These are phyloP conservation scores for Microctenopoma lineatum DNA, from an alignment of 2,797 vertebrate species.

Conservation along the genomic window DNA sequence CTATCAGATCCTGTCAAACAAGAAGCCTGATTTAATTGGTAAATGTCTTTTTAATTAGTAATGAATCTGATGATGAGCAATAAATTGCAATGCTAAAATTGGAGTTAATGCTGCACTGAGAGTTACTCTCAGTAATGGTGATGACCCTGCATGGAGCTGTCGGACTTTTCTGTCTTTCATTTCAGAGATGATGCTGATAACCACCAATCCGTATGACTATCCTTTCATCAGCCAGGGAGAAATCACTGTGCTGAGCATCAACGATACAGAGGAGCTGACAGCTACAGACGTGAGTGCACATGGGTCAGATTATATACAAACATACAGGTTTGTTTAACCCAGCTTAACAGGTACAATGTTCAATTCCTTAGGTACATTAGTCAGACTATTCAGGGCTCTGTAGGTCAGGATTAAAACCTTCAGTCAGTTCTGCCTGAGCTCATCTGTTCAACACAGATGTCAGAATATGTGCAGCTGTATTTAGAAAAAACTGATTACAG, in stretches of 20 bases:
- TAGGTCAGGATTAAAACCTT: too few species aligned
- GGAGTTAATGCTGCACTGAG: neutral
- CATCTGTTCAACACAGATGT: too few species aligned
- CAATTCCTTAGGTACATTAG: too few species aligned
- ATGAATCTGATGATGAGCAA: neutral
- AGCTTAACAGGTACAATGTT: too few species aligned
- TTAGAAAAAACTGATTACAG: too few species aligned
- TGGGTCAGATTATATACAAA: neutral
- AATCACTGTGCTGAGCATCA: slow-evolving; percentile 85
- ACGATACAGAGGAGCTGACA: slow-evolving; percentile 86
- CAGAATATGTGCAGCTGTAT: too few species aligned
- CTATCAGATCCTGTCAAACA: slow-evolving; percentile 87
- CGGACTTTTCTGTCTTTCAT: neutral
- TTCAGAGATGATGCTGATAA: slow-evolving; percentile 88
- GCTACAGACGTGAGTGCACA: slow-evolving; percentile 86
- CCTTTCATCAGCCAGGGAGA: slow-evolving; percentile 88
- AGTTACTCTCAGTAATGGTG: neutral
- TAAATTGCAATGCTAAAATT: neutral
- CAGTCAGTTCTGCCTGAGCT: too few species aligned
- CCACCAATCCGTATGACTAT: slow-evolving; percentile 87
- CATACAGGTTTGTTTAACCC: neutral
- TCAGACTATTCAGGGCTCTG: too few species aligned
- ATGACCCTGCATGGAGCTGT: neutral
- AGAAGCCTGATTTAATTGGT: slow-evolving; percentile 88
- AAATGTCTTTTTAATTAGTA: neutral